Evolutionary conservation across 2,888 invertebrate species (phyloP).

Genomic region (Pseudeuparius sepicola): DNA sequence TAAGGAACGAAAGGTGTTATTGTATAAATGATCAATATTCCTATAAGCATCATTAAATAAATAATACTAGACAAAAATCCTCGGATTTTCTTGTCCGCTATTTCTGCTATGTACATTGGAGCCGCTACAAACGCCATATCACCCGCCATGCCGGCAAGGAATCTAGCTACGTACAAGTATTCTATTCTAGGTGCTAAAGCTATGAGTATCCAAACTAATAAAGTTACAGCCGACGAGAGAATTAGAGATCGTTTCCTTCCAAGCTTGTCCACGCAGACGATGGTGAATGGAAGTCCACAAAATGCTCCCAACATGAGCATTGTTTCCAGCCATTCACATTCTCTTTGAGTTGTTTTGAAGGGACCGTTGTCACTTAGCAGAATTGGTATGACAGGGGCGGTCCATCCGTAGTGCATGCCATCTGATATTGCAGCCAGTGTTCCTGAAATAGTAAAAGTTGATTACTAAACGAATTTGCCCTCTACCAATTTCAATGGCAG

Average conservation of each 20-base stretch:
- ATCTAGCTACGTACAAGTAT: conserved; percentile 31
- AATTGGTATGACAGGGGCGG: conserved; percentile 34
- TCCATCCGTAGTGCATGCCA: conserved; percentile 38
- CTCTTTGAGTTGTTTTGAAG: conserved; percentile 27
- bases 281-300: conserved; percentile 29
- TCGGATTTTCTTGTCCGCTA: conserved; percentile 35
- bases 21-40: conserved; percentile 28
- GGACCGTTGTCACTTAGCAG: conserved; percentile 28
- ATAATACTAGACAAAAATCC: conserved; percentile 35
- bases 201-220: conserved; percentile 33
- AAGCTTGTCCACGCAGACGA: conserved; percentile 29
- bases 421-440: conserved; percentile 36
- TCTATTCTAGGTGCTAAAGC: conserved; percentile 27
- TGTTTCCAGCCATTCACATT: conserved; percentile 29
- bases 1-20: conserved; percentile 33
- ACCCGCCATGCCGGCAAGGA: conserved; percentile 33
- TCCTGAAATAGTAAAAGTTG: conserved; percentile 26
- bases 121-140: conserved; percentile 36
- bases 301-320: conserved; percentile 26
- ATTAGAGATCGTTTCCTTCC: conserved; percentile 33
- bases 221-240: conserved; percentile 28
- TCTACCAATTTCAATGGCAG: too few relatives aligned
- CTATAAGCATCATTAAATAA: conserved; percentile 35
- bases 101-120: conserved; percentile 37
- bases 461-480: too few relatives aligned